These are phyloP conservation scores for Henicopernis longicauda DNA, from an alignment of 2,113 vertebrate genomes.

Conservation along the genomic window DNA sequence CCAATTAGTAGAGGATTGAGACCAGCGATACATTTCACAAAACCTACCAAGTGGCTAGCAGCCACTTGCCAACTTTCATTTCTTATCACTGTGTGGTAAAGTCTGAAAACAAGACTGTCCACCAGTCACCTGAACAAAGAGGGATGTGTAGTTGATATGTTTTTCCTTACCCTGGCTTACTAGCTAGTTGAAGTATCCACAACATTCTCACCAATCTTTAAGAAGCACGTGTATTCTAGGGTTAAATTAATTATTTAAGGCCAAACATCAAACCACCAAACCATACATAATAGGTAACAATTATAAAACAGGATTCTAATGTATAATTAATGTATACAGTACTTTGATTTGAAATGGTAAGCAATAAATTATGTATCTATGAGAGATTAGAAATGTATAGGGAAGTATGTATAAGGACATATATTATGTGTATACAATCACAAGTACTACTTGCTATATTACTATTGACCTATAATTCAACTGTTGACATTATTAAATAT, in stretches of 20 bases:
- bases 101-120: not conserved
- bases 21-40: not conserved
- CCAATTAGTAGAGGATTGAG: accelerated
- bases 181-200: not conserved
- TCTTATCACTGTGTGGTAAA: not conserved
- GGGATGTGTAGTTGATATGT: accelerated
- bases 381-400: not conserved
- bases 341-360: not conserved
- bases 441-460: not conserved
- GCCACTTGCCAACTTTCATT: not conserved
- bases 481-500: not conserved
- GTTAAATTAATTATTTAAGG: not conserved
- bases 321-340: not conserved
- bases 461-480: not conserved
- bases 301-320: not conserved
- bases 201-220: not conserved
- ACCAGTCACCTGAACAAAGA: not conserved
- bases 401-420: not conserved
- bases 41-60: not conserved
- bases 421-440: not conserved
- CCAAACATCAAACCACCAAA: not conserved
- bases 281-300: not conserved
- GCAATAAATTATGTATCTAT: not conserved
- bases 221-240: not conserved
- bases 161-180: not conserved